Evolutionary conservation across 2,113 vertebrate species (phyloP), one percentile per base, ranked within the genome.

Genomic region (Rhinoderma darwinii): DNA sequence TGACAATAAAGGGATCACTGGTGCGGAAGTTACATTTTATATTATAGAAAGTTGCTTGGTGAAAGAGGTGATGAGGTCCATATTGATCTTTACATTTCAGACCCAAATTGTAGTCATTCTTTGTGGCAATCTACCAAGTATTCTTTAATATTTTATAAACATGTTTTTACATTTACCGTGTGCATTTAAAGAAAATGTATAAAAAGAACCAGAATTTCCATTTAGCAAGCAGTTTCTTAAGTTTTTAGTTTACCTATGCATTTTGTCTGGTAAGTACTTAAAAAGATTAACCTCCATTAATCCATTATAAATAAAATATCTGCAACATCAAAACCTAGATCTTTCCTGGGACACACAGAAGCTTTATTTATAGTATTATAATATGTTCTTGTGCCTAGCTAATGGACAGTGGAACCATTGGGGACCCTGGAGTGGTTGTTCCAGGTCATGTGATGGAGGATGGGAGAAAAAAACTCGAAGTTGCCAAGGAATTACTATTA

Each of bases 401-500:
- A 98, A 99, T 32, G 98, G 98, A n/a, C 98, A 99, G 86, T 99
- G 98, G 98, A 99, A 99, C 88, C 97, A 96, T 1, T 99, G 98
- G 98, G 97, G 96, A 25, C 97, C 97, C 1, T 99, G 98, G 98
- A 99, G 98, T 59, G 97, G 97, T 75, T 99, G 98, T 89, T 99
- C 98, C 11, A 98, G 97, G 83, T 99, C 98, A 15, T 99, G 98
- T 0, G 98, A 99, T 0, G 97, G 98, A 0, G 98, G 98, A 89
- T 98, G 97, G 98, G 97, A 99, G 90, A 94, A 96, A 88, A 90
- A 98, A 84, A 93, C 94, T 18, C 93, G 98, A 27, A 96, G 96
- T 88, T 99, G 98, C 89, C 98, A 99, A 91, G 98, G 98, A 0
- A 95, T 91, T 11, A 93, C 95, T 0, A 63, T 95, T 75, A 97